A percentile compares a stretch with the other conserved stretches of the same genome.
Evolutionary conservation across 2,797 vertebrate species (phyloP).

Genomic region (Siniperca scherzeri): DNA sequence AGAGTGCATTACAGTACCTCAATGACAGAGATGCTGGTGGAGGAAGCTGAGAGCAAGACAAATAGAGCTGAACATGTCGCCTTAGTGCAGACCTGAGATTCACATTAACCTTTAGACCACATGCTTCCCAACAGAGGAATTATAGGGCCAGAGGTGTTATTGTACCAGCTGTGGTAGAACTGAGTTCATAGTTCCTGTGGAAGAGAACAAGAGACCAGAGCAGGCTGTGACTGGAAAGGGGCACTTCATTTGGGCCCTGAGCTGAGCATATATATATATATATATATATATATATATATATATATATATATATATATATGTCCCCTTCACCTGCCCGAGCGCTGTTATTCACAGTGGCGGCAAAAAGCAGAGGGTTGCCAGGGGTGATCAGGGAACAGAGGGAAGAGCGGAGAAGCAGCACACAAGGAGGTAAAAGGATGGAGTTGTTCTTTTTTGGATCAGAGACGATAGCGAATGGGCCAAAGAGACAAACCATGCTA

Average conservation of each 20-base stretch:
- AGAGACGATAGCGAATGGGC: constrained; percentile 61
- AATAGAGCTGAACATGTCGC: constrained; percentile 61
- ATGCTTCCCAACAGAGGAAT: constrained; percentile 78
- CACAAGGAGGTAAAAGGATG: constrained; percentile 68
- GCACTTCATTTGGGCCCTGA: constrained; percentile 59
- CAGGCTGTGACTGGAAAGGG: constrained; percentile 46
- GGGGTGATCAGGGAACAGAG: constrained; percentile 56
- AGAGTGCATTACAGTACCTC: constrained; percentile 48
- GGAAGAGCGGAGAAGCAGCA: constrained; percentile 42
- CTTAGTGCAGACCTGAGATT: constrained; percentile 66
- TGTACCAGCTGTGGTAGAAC: constrained; percentile 60
- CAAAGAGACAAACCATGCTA: constrained; percentile 69
- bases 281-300: no score
- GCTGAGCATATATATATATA: constrained; percentile 24
- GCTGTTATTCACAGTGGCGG: constrained; percentile 36
- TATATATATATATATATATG: no score
- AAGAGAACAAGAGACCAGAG: constrained; percentile 42
- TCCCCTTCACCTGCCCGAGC: constrained; percentile 56
- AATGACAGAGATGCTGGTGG: constrained; percentile 43
- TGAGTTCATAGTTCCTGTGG: constrained; percentile 54
- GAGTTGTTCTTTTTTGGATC: constrained; percentile 74
- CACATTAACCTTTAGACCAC: constrained; percentile 76
- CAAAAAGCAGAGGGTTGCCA: constrained; percentile 62
- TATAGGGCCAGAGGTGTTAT: constrained; percentile 75
- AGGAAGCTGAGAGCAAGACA: constrained; percentile 57